Base-by-base conservation (phyloP, 2,113 vertebrate genomes). In the Thamnaconus septentrionalis region DNA sequence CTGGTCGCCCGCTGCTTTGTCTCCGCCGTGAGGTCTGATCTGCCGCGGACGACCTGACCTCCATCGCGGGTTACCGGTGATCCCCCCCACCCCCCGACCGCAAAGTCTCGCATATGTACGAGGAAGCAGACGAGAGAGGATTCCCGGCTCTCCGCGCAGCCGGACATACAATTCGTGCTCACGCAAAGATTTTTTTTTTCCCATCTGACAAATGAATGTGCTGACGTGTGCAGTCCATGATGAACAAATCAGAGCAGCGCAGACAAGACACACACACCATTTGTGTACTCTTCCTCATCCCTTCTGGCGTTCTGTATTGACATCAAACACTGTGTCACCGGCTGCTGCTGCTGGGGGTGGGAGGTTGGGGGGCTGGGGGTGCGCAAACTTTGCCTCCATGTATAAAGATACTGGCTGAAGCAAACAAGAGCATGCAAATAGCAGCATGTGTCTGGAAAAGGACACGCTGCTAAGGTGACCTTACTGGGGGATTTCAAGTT, bases 401-500 rank as follows among this genome's bases (percentile, higher is more conserved):
- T 82, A 83, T 66, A 76, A 82, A 78, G 75, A 80, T 45, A 12
- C 50, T 4, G 63, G 8, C 8, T 6, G 67, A 70, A 61, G 61
- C 69, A 79, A 80, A 84, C 78, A 79, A 62, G 57, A 69, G 12
- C 53, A 72, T 71, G 66, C 70, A 84, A 82, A 81, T 65, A 81
- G 41, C 18, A 52, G 65, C 42, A 8, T 1, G 8, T 46, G 11
- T 51, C 42, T 11, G 8, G 46, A 71, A 41, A 39, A 43, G 48
- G 56, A 56, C 62, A 45, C 46, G 41, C 52, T 42, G 58, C 11
- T 54, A 43, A 66, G 68, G 52, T 73, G 74, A 87, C 87, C 78
- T 85, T 80, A 77, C 51, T 5, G 18, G 7, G 64, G 10, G 45
- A 56, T 69, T 76, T 64, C 57, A 45, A 43, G 53, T 59, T 59